Percentiles rank a stretch among this genome's conserved stretches.
Conservation (phyloP, 2,113 vertebrate genomes). For the Pungitius pungitius region DNA sequence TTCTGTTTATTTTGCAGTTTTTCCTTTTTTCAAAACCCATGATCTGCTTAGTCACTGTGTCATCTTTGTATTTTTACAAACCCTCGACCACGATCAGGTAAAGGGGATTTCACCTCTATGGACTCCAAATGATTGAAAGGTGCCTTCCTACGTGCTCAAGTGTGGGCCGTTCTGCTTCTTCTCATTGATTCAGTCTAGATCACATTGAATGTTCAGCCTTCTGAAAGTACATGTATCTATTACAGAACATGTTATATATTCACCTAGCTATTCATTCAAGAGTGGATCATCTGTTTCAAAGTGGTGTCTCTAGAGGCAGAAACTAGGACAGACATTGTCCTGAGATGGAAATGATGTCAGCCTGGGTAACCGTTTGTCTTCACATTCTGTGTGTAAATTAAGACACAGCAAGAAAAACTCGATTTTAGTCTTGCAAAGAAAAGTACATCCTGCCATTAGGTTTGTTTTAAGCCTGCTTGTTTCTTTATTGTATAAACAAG, state of each 20-base stretch:
- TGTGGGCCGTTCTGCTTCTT: constrained; percentile 23
- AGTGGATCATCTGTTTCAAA: constrained; percentile 16
- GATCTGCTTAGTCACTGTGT: not conserved
- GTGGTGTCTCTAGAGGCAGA: constrained; percentile 40
- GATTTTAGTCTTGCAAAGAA: too few relatives aligned
- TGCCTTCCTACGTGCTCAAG: constrained; percentile 7
- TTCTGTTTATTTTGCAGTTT: not conserved
- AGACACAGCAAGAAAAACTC: too few relatives aligned
- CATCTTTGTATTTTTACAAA: constrained; percentile 5
- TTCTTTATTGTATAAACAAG: constrained; percentile 12
- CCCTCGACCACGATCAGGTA: constrained; percentile 5
- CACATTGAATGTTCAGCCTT: constrained; percentile 17
- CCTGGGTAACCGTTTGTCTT: constrained; percentile 36
- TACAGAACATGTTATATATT: constrained; percentile 47
- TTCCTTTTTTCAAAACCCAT: constrained; percentile 6
- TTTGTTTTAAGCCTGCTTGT: too few relatives aligned
- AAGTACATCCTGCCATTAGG: too few relatives aligned
- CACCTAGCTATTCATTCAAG: constrained; percentile 30
- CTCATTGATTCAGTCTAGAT: not conserved
- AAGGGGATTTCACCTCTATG: constrained; percentile 16
- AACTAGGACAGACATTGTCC: constrained; percentile 57
- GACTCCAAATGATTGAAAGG: constrained; percentile 36
- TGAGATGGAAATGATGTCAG: constrained; percentile 17
- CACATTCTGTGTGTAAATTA: constrained; percentile 9
- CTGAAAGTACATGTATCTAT: constrained; percentile 38